phyloP scores from a whole-genome alignment of 2,113 vertebrate species.

The Caranx ignobilis region DNA sequence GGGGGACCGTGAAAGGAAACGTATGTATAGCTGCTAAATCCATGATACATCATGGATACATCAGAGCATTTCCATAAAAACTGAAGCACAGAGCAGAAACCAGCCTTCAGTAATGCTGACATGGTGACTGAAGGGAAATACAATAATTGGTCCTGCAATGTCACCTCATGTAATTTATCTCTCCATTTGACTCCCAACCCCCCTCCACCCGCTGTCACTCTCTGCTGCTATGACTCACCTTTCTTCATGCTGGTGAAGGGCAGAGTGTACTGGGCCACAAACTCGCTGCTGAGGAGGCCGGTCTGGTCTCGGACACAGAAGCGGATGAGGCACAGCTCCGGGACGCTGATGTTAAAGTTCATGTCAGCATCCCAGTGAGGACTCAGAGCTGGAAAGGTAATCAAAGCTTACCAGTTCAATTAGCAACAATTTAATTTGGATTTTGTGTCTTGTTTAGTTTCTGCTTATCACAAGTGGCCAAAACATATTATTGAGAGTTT shows the following conservation, averaged over 20 bases:
- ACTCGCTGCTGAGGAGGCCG: conserved; percentile 83
- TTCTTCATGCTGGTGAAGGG: conserved; percentile 87
- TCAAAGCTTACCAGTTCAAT: neutral
- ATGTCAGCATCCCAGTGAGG: conserved; percentile 88
- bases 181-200: conserved; percentile 18
- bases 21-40: conserved; percentile 23
- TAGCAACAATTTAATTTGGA: neutral
- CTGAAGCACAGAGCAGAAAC: neutral
- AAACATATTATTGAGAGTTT: neutral
- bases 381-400: conserved; percentile 82
- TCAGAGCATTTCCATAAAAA: conserved; percentile 2
- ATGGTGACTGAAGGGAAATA: conserved; percentile 43
- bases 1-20: conserved; percentile 8
- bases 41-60: neutral
- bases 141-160: conserved; percentile 44
- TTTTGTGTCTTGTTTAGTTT: neutral
- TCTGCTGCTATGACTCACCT: conserved; percentile 82
- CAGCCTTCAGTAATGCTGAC: conserved; percentile 68
- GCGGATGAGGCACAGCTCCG: conserved; percentile 89
- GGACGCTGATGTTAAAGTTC: conserved; percentile 85
- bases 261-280: conserved; percentile 90
- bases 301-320: conserved; percentile 87
- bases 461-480: too few relatives aligned
- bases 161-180: conserved; percentile 62
- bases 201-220: conserved; percentile 39